Evolutionary conservation across 2,888 invertebrate genomes (phyloP), one percentile per base, ranked within the genome.

Genomic region (Agrotis puta): DNA sequence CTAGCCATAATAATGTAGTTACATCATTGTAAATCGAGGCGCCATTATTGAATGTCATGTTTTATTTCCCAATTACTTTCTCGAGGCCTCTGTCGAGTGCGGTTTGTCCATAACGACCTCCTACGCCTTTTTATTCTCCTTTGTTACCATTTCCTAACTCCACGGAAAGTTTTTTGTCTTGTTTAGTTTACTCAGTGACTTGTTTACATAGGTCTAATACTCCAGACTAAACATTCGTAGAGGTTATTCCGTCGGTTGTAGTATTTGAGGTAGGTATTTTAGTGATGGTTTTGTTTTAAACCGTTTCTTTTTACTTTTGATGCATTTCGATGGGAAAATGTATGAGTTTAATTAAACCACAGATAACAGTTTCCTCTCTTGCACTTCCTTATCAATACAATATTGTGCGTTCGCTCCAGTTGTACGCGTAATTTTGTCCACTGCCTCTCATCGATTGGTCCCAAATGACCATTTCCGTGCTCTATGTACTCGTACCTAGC

Each of bases 401-500:
- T 58, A 63, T 39, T 77, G 65, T 77, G 65, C 64, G 64, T 75
- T 58, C 73, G 71, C 73, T 73, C 64, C 48, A 53, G 50, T 68
- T 70, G 70, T 54, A 57, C 58, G 70, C 70, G 67, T 78, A 77
- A 76, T 74, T 82, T 74, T 47, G 67, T 74, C 68, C 64, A 59
- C 74, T 77, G 70, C 82, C 67, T 71, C 67, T 47, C 74, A 69
- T 75, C 82, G 72, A 83, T 83, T 79, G 81, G 70, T 47, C 76
- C 75, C 85, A 88, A 88, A 86, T 88, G 86, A 82, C 65, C 70
- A 84, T 79, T 87, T 89, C 88, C 88, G 87, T 79, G 70, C 76
- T 64, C 43, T 68, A 57, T 66, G 20, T 27, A n/a, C n/a, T n/a
- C n/a, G n/a, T n/a, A n/a, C n/a, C n/a, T n/a, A 67, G 57, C 71